Evolutionary conservation across 2,888 invertebrate genomes (phyloP).

Genomic region (Oscheius sp.): DNA sequence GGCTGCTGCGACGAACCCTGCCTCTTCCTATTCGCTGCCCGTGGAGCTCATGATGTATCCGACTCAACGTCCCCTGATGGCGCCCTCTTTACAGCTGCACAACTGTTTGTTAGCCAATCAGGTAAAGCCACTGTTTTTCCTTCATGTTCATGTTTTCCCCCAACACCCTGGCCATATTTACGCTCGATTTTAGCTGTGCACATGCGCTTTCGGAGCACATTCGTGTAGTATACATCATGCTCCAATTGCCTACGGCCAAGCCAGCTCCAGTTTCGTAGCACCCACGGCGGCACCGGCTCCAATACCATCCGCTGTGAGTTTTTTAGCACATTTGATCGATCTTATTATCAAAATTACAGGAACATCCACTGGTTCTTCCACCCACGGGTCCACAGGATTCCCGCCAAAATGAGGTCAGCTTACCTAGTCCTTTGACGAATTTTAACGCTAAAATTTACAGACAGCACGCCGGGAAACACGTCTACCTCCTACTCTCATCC

Average conservation of each 20-base stretch:
- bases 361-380: not conserved
- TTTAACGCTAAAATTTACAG: slow-evolving; percentile 4
- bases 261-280: slow-evolving; percentile 37
- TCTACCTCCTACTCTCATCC: slow-evolving; percentile 20
- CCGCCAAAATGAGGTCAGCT: slow-evolving; percentile 1
- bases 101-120: slow-evolving; percentile 20
- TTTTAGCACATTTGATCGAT: not conserved
- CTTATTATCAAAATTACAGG: not conserved
- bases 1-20: not conserved
- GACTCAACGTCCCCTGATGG: not conserved
- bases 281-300: slow-evolving; percentile 4
- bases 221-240: slow-evolving; percentile 39
- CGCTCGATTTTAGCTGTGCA: slow-evolving; percentile 15
- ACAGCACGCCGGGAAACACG: slow-evolving; percentile 24
- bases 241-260: slow-evolving; percentile 40
- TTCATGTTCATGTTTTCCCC: not conserved
- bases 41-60: slow-evolving; percentile 26
- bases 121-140: not conserved
- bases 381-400: not conserved
- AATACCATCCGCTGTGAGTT: slow-evolving; percentile 8
- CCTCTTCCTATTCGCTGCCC: slow-evolving; percentile 4
- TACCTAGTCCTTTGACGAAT: slow-evolving; percentile 5
- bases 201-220: slow-evolving; percentile 17
- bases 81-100: slow-evolving; percentile 8
- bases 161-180: not conserved